Conservation (phyloP, 2,797 vertebrate genomes). For the Myotis vivesi region DNA sequence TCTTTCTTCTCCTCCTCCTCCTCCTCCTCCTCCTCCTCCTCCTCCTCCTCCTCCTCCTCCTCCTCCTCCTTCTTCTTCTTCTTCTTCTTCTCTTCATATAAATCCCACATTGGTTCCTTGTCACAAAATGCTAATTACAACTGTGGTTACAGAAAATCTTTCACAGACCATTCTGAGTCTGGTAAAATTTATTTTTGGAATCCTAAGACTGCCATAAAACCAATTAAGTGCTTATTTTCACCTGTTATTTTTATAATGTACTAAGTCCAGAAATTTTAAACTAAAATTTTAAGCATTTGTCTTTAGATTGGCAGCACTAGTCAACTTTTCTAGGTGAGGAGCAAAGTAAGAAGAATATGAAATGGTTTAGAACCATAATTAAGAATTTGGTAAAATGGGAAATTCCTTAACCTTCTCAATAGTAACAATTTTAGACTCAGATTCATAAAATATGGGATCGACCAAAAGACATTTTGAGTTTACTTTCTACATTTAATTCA, state of each 20-base stretch:
- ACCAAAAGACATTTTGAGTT: neutral
- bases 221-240: neutral
- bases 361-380: neutral
- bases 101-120: neutral
- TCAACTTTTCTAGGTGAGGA: neutral
- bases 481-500: neutral
- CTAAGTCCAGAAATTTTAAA: neutral
- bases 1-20: neutral
- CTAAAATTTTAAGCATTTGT: neutral
- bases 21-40: neutral
- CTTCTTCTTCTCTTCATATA: neutral
- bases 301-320: neutral
- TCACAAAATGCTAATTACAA: slow-evolving; percentile 6
- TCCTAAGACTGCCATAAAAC: neutral
- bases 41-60: neutral
- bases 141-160: neutral
- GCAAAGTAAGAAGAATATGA: neutral
- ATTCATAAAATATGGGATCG: neutral
- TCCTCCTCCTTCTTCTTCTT: neutral
- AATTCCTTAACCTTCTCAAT: neutral
- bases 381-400: neutral
- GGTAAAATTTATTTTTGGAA: neutral
- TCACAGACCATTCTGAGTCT: neutral
- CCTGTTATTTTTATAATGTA: neutral
- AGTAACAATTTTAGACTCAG: neutral